phyloP scores from a whole-genome alignment of 2,113 vertebrate genomes.

The Chionis minor region DNA sequence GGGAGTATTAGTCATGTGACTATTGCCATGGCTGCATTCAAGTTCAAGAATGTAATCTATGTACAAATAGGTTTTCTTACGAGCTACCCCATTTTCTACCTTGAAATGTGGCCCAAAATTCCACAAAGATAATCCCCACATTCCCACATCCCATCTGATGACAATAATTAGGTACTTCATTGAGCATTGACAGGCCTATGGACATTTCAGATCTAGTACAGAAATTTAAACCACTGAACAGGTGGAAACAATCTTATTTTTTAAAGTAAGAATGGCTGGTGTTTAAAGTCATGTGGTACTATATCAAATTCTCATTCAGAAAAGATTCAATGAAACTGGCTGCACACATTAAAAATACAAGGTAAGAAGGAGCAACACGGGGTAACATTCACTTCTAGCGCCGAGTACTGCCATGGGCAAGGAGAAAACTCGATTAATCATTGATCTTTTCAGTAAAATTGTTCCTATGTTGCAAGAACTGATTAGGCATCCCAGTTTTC shows the following conservation, averaged over 20 bases:
- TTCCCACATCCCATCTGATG: not conserved
- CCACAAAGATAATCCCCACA: not conserved
- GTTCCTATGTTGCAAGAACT: not conserved
- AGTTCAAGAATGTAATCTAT: not conserved
- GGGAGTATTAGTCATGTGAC: not conserved
- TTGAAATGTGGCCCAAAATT: not conserved
- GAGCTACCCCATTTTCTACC: not conserved
- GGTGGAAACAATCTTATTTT: not conserved
- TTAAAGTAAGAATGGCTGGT: not conserved
- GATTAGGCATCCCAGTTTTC: not conserved
- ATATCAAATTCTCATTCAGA: not conserved
- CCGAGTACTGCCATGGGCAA: not conserved
- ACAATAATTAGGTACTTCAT: not conserved
- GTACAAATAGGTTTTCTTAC: not conserved
- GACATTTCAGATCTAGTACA: not conserved
- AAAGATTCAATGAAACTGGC: not conserved
- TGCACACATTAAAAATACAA: not conserved
- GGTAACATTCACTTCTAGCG: not conserved
- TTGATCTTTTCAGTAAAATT: conserved; percentile 10
- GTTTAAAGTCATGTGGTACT: not conserved
- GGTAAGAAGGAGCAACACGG: not conserved
- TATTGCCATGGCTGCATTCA: not conserved
- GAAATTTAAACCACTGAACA: not conserved
- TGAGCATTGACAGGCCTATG: not conserved
- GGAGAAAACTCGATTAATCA: conserved; percentile 30